Evolutionary conservation across 2,113 vertebrate genomes (phyloP).

Genomic region (Fulica atra): DNA sequence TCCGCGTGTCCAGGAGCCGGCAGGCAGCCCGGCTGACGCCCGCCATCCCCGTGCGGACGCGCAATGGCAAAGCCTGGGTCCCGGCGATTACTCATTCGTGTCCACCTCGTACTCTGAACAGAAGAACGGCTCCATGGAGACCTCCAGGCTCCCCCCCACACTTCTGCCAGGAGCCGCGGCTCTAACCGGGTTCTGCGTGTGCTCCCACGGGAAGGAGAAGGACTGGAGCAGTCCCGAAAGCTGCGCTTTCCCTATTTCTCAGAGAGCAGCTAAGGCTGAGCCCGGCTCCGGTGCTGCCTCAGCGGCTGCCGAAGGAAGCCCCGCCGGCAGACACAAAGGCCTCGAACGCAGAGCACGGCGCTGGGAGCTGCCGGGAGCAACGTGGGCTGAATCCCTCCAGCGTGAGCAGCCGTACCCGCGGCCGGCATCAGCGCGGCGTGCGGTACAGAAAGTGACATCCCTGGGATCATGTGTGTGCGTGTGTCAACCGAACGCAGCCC

Average conservation of each 20-base stretch:
- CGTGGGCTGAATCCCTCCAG: conserved; percentile 40
- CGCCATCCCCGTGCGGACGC: rapidly evolving
- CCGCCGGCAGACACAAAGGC: background rate
- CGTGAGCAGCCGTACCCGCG: background rate
- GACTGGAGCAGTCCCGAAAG: background rate
- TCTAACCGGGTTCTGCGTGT: background rate
- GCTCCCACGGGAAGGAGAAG: background rate
- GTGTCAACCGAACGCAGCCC: background rate
- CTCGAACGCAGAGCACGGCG: background rate
- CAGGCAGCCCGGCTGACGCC: background rate
- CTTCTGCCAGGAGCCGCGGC: background rate
- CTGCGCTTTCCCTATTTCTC: background rate
- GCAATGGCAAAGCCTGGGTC: background rate
- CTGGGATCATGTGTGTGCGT: background rate
- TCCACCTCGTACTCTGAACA: background rate
- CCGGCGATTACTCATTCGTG: background rate
- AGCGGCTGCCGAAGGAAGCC: background rate
- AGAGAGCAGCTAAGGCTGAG: background rate
- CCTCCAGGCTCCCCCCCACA: background rate
- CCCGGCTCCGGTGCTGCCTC: background rate
- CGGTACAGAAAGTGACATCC: conserved; percentile 34
- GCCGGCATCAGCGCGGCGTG: background rate
- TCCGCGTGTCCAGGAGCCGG: background rate
- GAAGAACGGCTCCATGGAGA: background rate
- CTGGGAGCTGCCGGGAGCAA: conserved; percentile 16